Percentiles rank a stretch among this genome's conserved stretches.
These are phyloP conservation scores for Sylvia atricapilla DNA, from an alignment of 2,113 vertebrate genomes.

Conservation along the genomic window DNA sequence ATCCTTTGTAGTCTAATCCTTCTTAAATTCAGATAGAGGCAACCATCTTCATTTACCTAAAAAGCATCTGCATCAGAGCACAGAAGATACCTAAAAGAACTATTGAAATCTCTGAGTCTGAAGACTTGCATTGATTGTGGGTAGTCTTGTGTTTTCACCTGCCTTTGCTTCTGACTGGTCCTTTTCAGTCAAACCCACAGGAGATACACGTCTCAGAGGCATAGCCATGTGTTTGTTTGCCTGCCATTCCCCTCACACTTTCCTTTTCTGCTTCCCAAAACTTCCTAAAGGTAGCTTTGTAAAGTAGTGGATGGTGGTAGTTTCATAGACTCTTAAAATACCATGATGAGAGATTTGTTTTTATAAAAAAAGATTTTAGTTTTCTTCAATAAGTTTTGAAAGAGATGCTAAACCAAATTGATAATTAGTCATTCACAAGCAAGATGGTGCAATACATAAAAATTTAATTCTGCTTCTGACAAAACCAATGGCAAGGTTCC, in stretches of 20 bases:
- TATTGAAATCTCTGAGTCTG: background rate
- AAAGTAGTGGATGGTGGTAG: background rate
- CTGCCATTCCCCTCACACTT: background rate
- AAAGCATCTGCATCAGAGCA: background rate
- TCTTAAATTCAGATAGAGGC: background rate
- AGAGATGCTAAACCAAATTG: background rate
- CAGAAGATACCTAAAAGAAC: background rate
- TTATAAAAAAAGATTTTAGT: background rate
- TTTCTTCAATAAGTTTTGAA: background rate
- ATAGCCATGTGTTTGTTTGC: background rate
- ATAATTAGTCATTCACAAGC: background rate
- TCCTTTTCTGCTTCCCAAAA: background rate
- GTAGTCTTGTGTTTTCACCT: background rate
- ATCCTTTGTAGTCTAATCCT: background rate
- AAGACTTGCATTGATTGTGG: background rate
- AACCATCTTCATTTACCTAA: accelerated
- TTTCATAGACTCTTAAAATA: background rate
- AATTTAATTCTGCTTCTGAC: background rate
- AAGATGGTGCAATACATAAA: background rate
- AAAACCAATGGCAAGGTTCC: background rate
- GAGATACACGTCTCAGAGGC: background rate
- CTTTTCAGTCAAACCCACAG: background rate
- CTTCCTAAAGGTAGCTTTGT: background rate
- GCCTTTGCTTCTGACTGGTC: background rate
- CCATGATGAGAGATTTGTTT: background rate